phyloP scores from a whole-genome alignment of 2,113 vertebrate genomes.

The Rhinolophus ferrumequinum region DNA sequence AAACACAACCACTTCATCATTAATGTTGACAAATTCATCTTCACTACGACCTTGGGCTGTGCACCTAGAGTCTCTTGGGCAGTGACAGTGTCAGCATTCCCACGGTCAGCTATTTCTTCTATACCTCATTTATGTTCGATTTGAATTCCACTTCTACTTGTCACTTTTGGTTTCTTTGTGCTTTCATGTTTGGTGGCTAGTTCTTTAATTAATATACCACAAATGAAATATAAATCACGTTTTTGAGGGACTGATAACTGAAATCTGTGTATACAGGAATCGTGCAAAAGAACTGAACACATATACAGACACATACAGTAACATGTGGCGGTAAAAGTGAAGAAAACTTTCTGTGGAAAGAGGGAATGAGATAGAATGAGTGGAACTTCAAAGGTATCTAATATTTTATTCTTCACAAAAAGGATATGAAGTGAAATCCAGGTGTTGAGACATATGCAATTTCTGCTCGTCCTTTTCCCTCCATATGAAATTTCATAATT shows the following conservation, averaged over 20 bases:
- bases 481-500: constrained; percentile 8
- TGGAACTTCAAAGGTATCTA: background rate
- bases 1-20: background rate
- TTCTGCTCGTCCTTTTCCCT: constrained; percentile 30
- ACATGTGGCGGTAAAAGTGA: background rate
- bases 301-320: background rate
- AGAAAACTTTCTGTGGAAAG: background rate
- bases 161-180: background rate
- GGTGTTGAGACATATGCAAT: background rate
- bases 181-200: background rate
- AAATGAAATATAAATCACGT: background rate
- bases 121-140: too few species aligned
- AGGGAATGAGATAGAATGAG: background rate
- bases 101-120: background rate
- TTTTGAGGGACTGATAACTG: background rate
- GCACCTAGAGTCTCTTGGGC: rapidly evolving
- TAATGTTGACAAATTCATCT: background rate
- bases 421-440: background rate
- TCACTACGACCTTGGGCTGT: background rate
- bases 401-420: constrained; percentile 15
- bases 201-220: background rate
- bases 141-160: background rate
- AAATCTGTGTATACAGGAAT: background rate
- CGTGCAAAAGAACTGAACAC: background rate
- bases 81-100: background rate